Evolutionary conservation across 2,113 vertebrate genomes (phyloP).

Genomic region (Stigmatopora argus): DNA sequence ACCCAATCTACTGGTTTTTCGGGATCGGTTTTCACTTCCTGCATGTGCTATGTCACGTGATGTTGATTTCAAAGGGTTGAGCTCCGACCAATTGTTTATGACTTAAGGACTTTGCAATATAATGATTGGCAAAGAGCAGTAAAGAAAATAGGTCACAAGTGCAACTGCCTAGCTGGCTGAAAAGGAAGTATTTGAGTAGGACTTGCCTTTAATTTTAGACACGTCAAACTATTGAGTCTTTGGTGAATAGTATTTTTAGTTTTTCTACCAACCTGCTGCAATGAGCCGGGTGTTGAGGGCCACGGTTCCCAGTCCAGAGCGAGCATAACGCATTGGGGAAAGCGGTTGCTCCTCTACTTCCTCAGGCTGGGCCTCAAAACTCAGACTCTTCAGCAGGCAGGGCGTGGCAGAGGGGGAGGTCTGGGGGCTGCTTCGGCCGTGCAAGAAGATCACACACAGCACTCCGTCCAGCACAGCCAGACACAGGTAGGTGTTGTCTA

Average conservation of each 20-base stretch:
- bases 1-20: not conserved
- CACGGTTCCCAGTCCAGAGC: constrained; percentile 88
- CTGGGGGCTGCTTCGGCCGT: constrained; percentile 92
- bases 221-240: not conserved
- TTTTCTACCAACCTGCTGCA: constrained; percentile 78
- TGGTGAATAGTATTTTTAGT: no score
- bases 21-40: not conserved
- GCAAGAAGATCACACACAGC: constrained; percentile 93
- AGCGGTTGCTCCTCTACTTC: constrained; percentile 81
- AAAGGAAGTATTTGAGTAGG: not conserved
- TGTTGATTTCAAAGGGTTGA: not conserved
- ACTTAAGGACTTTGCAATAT: not conserved
- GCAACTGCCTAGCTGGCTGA: not conserved
- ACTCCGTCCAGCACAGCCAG: constrained; percentile 90
- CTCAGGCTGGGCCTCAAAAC: constrained; percentile 84
- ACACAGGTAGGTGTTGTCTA: constrained; percentile 92
- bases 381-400: constrained; percentile 89
- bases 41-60: not conserved
- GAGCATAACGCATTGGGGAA: constrained; percentile 93
- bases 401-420: constrained; percentile 90
- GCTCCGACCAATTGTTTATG: no score
- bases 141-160: not conserved
- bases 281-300: constrained; percentile 82
- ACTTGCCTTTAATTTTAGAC: not conserved
- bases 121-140: not conserved